Evolutionary conservation across 2,113 vertebrate species (phyloP).

Genomic region (Sula dactylatra): DNA sequence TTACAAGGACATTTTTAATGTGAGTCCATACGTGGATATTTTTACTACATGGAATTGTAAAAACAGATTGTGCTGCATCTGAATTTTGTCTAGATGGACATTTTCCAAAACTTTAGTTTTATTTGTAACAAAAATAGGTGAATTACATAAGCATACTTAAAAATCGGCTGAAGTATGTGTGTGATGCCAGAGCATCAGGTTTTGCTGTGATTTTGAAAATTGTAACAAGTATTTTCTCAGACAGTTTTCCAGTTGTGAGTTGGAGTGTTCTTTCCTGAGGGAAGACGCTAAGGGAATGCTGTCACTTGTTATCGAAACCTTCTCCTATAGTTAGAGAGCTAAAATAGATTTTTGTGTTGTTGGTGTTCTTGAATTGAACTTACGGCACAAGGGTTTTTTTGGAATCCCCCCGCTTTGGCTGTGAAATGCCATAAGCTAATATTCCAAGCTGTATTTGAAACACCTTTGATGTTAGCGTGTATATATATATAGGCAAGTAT

Average conservation of each 20-base stretch:
- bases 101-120: neutral
- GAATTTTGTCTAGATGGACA: neutral
- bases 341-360: neutral
- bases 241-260: neutral
- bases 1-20: neutral
- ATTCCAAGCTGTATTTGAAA: neutral
- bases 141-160: neutral
- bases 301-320: neutral
- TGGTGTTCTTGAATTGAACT: neutral
- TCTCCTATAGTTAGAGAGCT: neutral
- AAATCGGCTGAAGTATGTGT: accelerated
- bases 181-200: neutral
- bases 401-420: neutral
- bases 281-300: neutral
- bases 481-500: neutral
- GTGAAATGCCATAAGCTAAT: neutral
- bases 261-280: neutral
- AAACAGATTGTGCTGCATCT: neutral
- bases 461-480: neutral
- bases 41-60: neutral
- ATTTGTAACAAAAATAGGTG: neutral
- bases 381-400: neutral
- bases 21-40: neutral
- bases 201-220: neutral
- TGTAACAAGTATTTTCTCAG: neutral